phyloP scores from a whole-genome alignment of 2,888 invertebrate genomes.

The Schrankia costaestrigalis region DNA sequence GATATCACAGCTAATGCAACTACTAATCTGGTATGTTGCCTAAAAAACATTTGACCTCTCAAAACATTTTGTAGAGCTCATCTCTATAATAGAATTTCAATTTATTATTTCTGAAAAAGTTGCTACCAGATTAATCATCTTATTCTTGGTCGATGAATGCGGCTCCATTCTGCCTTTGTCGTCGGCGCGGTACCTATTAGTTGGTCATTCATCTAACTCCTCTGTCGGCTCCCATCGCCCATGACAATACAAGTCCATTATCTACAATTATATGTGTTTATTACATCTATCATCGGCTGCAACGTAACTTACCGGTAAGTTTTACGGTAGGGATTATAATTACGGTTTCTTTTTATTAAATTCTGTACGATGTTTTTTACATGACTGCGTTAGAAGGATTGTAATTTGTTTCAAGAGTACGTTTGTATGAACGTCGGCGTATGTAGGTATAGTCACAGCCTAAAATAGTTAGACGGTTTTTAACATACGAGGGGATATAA shows the following conservation, averaged over 20 bases:
- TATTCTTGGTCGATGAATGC: slow-evolving; percentile 42
- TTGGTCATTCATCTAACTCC: slow-evolving; percentile 51
- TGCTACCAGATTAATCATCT: slow-evolving; percentile 36
- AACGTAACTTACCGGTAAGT: slow-evolving; percentile 30
- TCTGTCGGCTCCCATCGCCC: slow-evolving; percentile 44
- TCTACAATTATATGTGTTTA: slow-evolving; percentile 64
- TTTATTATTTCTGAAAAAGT: slow-evolving; percentile 30
- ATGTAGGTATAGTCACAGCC: too few relatives aligned
- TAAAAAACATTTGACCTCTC: too few relatives aligned
- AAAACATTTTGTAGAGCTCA: too few relatives aligned
- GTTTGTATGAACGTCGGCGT: too few relatives aligned
- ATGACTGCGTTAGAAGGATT: neutral
- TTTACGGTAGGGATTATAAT: slow-evolving; percentile 33
- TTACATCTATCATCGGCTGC: slow-evolving; percentile 53
- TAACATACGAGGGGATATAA: too few relatives aligned
- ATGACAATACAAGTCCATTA: slow-evolving; percentile 57
- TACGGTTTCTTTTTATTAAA: slow-evolving; percentile 19
- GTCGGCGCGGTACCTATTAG: slow-evolving; percentile 45
- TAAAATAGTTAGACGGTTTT: too few relatives aligned
- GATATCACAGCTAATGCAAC: too few relatives aligned
- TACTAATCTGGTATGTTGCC: too few relatives aligned
- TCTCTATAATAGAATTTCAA: slow-evolving; percentile 29
- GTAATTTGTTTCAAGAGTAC: too few relatives aligned
- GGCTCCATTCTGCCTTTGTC: slow-evolving; percentile 34
- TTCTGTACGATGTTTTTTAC: neutral